Evolutionary conservation across 2,113 vertebrate genomes (phyloP).

Genomic region (Phalacrocorax pelagicus): DNA sequence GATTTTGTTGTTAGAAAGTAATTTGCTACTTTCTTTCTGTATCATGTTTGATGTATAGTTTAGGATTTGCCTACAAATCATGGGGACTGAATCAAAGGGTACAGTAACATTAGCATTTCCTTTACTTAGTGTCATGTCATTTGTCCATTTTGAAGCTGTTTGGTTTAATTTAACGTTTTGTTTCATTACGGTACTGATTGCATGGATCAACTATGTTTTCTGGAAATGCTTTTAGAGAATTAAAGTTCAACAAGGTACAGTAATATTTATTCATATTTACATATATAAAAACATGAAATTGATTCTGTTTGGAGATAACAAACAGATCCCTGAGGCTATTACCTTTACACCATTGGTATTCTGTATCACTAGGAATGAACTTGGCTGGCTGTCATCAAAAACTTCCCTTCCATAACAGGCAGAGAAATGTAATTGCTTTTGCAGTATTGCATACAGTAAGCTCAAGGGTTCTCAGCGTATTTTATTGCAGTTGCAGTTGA

Average conservation of each 20-base stretch:
- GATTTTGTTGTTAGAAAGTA: neutral
- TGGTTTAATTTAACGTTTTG: neutral
- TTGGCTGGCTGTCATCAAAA: neutral
- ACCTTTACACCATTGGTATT: neutral
- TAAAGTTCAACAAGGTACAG: neutral
- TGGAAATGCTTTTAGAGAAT: neutral
- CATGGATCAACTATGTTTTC: neutral
- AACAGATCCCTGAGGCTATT: neutral
- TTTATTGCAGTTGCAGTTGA: neutral
- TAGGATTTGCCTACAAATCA: neutral
- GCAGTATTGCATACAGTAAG: neutral
- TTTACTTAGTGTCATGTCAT: neutral
- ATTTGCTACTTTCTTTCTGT: neutral
- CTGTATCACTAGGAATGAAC: neutral
- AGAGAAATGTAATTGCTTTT: slow-evolving; percentile 44
- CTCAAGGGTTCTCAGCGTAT: neutral
- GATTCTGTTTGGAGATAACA: neutral
- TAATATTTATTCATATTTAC: neutral
- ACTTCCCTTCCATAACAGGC: neutral
- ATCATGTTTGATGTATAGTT: neutral
- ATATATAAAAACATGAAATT: neutral
- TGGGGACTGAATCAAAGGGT: neutral
- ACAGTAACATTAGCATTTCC: neutral
- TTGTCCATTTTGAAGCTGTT: neutral
- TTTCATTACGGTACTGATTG: neutral